Base-by-base conservation (phyloP, 2,797 vertebrate species). In the Sebastes trivittatus region DNA sequence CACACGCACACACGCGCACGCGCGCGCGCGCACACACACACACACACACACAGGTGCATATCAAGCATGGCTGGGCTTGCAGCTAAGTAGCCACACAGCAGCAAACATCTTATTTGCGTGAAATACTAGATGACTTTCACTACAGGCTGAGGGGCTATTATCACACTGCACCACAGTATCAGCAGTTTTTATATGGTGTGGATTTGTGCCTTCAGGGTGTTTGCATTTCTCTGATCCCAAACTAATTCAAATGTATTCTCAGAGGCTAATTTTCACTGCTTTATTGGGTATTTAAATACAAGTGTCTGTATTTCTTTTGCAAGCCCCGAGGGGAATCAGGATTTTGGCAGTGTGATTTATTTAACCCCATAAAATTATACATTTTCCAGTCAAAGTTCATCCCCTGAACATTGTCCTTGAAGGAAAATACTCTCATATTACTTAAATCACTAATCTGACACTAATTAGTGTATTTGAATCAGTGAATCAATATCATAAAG, bases 1-100 rank as follows among this genome's bases (percentile, higher is more conserved):
- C 23, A 22, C 69, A 60, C 68, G 67, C 34, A 4, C 36, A 1
- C 11, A 0, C 34, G 1, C n/a, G 4, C 52, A 3, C 54, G 1
- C 22, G 1, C 13, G 11, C 71, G 20, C 54, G 61, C 67, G 46
- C 64, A 49, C 52, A 49, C 49, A 59, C 59, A 63, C 72, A 61
- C 71, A 70, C 46, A 77, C 55, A 73, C 80, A 79, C 60, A 71
- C 88, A 89, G 81, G 79, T 88, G 83, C 68, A 84, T 64, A 84
- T 86, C 66, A 32, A 90, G 73, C 91, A 70, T 84, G 89, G 86
- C 90, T 82, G 88, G 85, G 85, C 90, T 83, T 91, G 92, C 75
- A 92, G 78, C 29, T 70, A 11, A 85, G 73, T 79, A 75, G 85
- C 81, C 73, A 81, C 75, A 81, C 34, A 82, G 78, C 69, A 87